Evolutionary conservation across 1,140 invertebrate species (phyloP), one percentile per base, ranked within the genome.

Genomic region (Galendromus occidentalis): DNA sequence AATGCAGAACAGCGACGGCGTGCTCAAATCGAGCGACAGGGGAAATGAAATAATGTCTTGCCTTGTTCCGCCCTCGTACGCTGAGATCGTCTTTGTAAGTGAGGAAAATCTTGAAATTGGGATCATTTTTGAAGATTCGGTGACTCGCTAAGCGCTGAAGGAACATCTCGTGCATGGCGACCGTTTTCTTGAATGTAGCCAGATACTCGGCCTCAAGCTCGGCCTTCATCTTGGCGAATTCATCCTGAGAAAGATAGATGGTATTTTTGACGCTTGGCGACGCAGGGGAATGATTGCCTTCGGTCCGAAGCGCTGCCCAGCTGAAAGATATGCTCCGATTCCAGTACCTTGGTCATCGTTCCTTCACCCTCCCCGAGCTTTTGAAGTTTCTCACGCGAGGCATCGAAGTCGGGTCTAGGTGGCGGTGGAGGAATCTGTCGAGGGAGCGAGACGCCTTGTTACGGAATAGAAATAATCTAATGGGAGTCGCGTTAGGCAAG

Each of bases 161-260:
- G 76, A 99, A 99, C 59, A 97, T 91, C 80, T 99, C 96, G 75
- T 99, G 96, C 93, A 98, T 98, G 7, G 95, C 94, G 44, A 99
- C 96, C 1, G 96, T 98, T 80, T 99, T 99, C 78, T 99, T 99
- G 76, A 99, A 99, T 5, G 93, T 96, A 9, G 95, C 96, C 71
- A 98, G 79, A 76, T 99, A 99, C 79, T 99, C 93, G 0, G 69
- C 44, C 81, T 98, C 94, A 41, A 98, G 76, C 79, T 98, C 95
- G 74, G 95, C 90, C 77, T 98, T 99, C 93, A 98, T 98, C 80
- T 98, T 98, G 29, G 85, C 84, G 77, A 97, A 98, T 78, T 99
- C 95, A 76, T 98, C 95, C 51, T 59, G 51, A 44, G 45, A 47
- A 22, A 47, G 33, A 47, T 14, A 47, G 18, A 20, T n/a, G 28